Base-by-base conservation (phyloP, 2,888 invertebrate genomes). In the Aleiodes testaceus region DNA sequence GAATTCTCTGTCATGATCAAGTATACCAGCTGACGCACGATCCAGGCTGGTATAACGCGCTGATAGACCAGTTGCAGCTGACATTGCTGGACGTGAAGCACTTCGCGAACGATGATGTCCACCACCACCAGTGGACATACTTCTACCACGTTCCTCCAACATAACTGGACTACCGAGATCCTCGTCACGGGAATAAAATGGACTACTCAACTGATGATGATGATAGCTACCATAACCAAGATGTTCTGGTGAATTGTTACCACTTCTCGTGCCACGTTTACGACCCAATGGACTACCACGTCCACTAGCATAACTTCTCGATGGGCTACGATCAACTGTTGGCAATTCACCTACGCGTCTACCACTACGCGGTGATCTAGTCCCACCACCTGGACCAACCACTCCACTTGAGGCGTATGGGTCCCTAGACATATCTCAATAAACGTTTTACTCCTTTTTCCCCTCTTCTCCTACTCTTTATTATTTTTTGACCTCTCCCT, bases 291-390 rank as follows among this genome's bases (percentile, higher is more conserved):
- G 90, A 87, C 90, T 89, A 81, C 89, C 89, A 83, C 91, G 89
- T 81, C 89, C 89, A 88, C 93, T 92, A 77, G 91, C 90, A 90
- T 95, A 94, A 88, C 91, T 92, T 87, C 95, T 91, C 85, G 95
- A 94, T 88, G 95, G 95, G 88, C 95, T 94, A 88, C 95, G 93
- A 92, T 96, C 95, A 88, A 95, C 95, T 88, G 95, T 95, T 87
- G 95, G 95, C 89, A 95, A 90, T 87, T 92, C 92, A 71, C 89
- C 89, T 84, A 90, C 88, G 85, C 91, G 90, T 88, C 92, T 93
- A 89, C 92, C 90, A 87, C 90, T 89, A 69, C 85, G 79, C 63
- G 86, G 87, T 81, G 90, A 89, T 86, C 89, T 90, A 83, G 90
- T 90, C 86, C 89, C 88, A 87, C 88, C 92, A 90, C 90, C 92